Evolutionary conservation across 2,113 vertebrate species (phyloP).

Genomic region (Psettodes erumei): DNA sequence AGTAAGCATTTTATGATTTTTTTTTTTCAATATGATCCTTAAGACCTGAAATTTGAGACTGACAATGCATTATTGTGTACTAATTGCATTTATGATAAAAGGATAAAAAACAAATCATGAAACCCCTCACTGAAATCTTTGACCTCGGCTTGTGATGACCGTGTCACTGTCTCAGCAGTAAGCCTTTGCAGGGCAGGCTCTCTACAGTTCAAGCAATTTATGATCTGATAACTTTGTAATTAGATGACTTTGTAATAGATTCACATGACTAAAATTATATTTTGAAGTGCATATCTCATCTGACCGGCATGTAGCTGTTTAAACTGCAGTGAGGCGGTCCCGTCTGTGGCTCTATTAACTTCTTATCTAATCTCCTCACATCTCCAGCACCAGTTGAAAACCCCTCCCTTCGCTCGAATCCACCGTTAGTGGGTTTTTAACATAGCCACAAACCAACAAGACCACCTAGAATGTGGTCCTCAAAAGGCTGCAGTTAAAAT

Average conservation of each 20-base stretch:
- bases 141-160: conserved; percentile 1
- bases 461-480: conserved; percentile 6
- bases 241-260: not conserved
- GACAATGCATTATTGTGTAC: not conserved
- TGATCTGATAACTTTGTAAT: conserved; percentile 11
- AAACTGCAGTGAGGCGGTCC: conserved; percentile 16
- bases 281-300: not conserved
- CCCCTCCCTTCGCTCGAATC: conserved; percentile 10
- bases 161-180: not conserved
- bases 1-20: too few species aligned
- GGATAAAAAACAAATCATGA: not conserved
- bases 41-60: not conserved
- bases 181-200: not conserved
- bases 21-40: not conserved
- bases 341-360: conserved; percentile 25
- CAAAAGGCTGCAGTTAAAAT: not conserved
- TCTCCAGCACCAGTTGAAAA: conserved; percentile 2
- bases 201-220: not conserved
- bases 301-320: conserved; percentile 10
- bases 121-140: not conserved
- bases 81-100: not conserved
- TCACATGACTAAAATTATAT: not conserved
- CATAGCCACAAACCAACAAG: not conserved
- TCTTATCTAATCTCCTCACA: conserved; percentile 41
- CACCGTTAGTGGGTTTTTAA: not conserved